Evolutionary conservation across 1,140 invertebrate genomes (phyloP).

Genomic region (Hylyphantes graminicola): DNA sequence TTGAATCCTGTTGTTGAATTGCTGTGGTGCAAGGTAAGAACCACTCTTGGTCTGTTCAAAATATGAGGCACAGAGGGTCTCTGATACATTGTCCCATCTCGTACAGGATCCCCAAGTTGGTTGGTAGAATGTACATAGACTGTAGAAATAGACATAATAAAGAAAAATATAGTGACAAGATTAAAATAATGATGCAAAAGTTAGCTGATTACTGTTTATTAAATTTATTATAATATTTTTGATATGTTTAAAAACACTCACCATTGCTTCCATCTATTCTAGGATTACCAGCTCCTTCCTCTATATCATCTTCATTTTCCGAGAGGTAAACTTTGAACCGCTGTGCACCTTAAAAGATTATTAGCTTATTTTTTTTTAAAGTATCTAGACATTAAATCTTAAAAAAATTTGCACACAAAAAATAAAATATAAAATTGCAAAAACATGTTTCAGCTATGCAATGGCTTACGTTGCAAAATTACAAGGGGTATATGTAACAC

Average conservation of each 20-base stretch:
- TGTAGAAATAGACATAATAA: not conserved
- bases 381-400: not conserved
- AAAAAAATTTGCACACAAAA: not conserved
- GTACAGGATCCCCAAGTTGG: constrained; percentile 28
- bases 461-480: too few relatives aligned
- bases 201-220: not conserved
- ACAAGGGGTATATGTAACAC: too few relatives aligned
- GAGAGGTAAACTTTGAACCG: constrained; percentile 22
- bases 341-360: constrained; percentile 25
- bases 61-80: constrained; percentile 3
- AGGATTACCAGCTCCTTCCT: constrained; percentile 43
- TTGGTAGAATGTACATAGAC: constrained; percentile 14
- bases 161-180: not conserved
- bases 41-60: constrained; percentile 32
- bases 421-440: not conserved
- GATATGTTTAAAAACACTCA: constrained; percentile 2
- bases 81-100: not conserved
- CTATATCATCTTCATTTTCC: constrained; percentile 36
- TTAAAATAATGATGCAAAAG: not conserved
- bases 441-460: not conserved
- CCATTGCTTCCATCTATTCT: constrained; percentile 24
- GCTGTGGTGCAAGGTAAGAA: not conserved
- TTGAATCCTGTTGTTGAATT: constrained; percentile 39
- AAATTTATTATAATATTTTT: not conserved
- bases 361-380: not conserved